Evolutionary conservation across 2,797 vertebrate genomes (phyloP), one percentile per base, ranked within the genome.

Genomic region (Acrossocheilus fasciatus): DNA sequence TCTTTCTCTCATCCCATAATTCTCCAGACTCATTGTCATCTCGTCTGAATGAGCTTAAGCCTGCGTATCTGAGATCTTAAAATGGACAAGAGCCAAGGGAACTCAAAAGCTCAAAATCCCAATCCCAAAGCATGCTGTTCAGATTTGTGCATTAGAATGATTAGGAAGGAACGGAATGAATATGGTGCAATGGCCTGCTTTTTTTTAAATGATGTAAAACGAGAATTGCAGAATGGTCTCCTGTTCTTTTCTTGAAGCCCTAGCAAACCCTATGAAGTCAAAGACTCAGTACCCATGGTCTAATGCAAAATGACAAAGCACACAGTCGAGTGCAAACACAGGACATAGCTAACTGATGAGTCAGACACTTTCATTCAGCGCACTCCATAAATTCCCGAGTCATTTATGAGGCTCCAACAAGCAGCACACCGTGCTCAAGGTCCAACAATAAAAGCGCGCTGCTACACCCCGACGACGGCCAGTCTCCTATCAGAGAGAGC

Each of bases 321-420:
- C 85, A 88, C 39, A 87, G 87, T 82, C 26, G 79, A 92, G 90
- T 88, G 90, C 91, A 92, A 93, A 93, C 91, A 92, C 59, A 88
- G 88, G 64, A 89, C 93, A 93, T 94, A 89, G 90, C 93, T 92
- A 84, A 92, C 45, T 62, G 20, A 85, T 95, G 94, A 94, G 90
- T 95, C 94, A 95, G 88, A 57, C 57, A 50, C 73, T 76, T 81
- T 91, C 91, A 89, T 90, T 92, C 92, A 91, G 70, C 76, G 88
- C 66, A 23, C 81, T 34, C 77, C 36, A 88, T 79, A 92, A 92
- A 95, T 94, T 94, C 93, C 30, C 26, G 64, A 77, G 90, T 77
- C 17, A 47, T 91, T 88, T 91, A 91, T 66, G 88, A 91, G 91
- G 83, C 91, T 89, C 82, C 47, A 34, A 88, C 88, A 47, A 82